phyloP scores from a whole-genome alignment of 2,113 vertebrate species.

The Pseudopodoces humilis region DNA sequence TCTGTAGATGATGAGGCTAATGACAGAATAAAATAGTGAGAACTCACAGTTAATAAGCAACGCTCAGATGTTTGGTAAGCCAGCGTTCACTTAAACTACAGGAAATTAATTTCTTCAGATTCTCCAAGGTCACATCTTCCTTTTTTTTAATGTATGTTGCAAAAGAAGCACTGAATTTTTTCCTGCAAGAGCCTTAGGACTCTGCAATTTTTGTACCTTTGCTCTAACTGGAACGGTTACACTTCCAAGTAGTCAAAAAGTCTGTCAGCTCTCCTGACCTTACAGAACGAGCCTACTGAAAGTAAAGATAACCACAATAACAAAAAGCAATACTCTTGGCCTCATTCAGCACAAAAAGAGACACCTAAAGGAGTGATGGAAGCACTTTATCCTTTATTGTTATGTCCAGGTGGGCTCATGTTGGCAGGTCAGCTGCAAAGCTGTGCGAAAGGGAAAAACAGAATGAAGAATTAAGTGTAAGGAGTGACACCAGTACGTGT shows the following conservation, averaged over 20 bases:
- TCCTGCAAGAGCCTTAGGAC: not conserved
- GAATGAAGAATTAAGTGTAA: not conserved
- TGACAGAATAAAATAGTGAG: not conserved
- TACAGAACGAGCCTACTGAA: not conserved
- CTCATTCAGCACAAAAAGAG: not conserved
- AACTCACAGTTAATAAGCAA: not conserved
- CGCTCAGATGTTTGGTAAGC: not conserved
- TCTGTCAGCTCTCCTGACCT: not conserved
- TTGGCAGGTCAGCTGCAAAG: not conserved
- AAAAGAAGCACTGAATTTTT: not conserved
- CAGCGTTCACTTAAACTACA: not conserved
- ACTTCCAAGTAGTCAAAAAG: not conserved
- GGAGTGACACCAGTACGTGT: not conserved
- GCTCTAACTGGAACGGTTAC: not conserved
- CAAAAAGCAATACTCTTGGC: not conserved
- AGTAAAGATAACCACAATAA: not conserved
- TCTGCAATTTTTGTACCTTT: not conserved
- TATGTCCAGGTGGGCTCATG: rapidly evolving
- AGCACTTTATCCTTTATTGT: rapidly evolving
- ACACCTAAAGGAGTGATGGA: not conserved
- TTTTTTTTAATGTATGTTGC: not conserved
- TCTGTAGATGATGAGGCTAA: not conserved
- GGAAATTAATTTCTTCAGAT: not conserved
- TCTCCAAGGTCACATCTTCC: not conserved
- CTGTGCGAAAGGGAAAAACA: not conserved